Evolutionary conservation across 2,113 vertebrate genomes (phyloP).

Genomic region (Hemicordylus capensis): DNA sequence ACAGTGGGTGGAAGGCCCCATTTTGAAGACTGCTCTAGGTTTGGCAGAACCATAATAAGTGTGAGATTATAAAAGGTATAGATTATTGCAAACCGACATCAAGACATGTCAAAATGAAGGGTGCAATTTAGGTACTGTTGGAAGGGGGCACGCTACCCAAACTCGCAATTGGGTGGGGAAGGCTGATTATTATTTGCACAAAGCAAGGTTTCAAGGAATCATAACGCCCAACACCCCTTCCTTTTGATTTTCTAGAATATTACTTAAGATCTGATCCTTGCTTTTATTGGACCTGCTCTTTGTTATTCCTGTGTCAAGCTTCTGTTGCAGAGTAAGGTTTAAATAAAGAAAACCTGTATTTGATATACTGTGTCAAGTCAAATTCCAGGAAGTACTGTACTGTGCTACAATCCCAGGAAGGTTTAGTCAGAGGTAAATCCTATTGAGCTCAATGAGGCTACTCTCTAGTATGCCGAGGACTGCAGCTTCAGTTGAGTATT

Average conservation of each 20-base stretch:
- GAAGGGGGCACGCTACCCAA: slow-evolving; percentile 46
- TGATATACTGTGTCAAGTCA: slow-evolving; percentile 46
- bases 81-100: slow-evolving; percentile 65
- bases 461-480: neutral
- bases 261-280: slow-evolving; percentile 33
- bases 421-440: no score
- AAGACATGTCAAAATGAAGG: slow-evolving; percentile 57
- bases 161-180: slow-evolving; percentile 50
- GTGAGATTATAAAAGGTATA: slow-evolving; percentile 66
- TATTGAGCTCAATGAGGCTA: slow-evolving; percentile 11
- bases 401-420: neutral
- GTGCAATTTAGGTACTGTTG: slow-evolving; percentile 49
- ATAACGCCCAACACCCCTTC: slow-evolving; percentile 17
- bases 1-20: slow-evolving; percentile 46
- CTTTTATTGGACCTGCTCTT: slow-evolving; percentile 41
- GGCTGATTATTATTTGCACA: slow-evolving; percentile 45
- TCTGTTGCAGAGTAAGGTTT: slow-evolving; percentile 27
- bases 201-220: slow-evolving; percentile 22
- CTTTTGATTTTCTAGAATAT: neutral
- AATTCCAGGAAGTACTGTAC: slow-evolving; percentile 45
- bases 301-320: slow-evolving; percentile 46
- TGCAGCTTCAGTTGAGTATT: neutral
- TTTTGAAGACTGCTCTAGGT: slow-evolving; percentile 62
- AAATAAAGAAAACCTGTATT: slow-evolving; percentile 41
- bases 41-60: slow-evolving; percentile 71